Conservation (phyloP, 2,113 vertebrate species). For the Cairina moschata region DNA sequence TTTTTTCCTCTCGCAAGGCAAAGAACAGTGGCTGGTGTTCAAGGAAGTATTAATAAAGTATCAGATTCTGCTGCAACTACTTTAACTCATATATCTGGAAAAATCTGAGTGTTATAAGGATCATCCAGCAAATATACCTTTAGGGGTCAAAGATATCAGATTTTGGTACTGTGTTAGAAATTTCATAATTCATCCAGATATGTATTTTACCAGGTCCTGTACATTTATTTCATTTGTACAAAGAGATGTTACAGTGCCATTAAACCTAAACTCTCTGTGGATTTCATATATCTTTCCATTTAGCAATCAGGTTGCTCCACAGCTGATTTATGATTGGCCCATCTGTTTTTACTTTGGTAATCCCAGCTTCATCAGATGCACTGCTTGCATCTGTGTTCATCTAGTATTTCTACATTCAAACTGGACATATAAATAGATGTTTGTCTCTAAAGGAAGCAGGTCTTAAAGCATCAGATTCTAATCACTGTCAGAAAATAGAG, state of each 20-base stretch:
- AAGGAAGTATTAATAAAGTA: conserved; percentile 1
- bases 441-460: conserved; percentile 22
- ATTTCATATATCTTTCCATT: neutral
- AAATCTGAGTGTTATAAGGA: neutral
- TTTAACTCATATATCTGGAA: neutral
- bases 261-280: neutral
- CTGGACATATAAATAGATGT: neutral
- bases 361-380: neutral
- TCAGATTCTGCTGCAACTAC: neutral
- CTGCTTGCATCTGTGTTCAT: neutral
- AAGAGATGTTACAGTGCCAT: neutral
- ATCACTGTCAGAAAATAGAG: neutral
- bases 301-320: neutral
- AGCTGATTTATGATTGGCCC: neutral
- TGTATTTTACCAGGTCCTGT: conserved; percentile 15
- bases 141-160: neutral
- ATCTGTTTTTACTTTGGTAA: neutral
- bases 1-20: neutral
- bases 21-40: neutral
- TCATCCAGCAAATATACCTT: neutral
- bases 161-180: neutral
- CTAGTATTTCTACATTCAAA: neutral
- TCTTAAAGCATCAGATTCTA: neutral
- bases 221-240: neutral
- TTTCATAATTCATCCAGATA: neutral